Conservation (phyloP, 2,888 invertebrate genomes). For the Sipunculus nudus region DNA sequence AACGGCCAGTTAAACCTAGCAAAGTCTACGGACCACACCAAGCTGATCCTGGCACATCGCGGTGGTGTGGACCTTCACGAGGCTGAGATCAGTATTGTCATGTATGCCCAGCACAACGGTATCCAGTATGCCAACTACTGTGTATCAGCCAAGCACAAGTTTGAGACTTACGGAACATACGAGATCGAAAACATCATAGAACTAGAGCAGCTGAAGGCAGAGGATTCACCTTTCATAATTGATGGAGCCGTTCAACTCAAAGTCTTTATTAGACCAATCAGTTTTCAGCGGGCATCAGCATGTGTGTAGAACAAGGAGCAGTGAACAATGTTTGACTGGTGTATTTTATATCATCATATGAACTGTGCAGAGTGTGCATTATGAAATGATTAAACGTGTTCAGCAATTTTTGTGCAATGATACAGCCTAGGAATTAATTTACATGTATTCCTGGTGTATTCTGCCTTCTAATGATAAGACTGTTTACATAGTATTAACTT, state of each 20-base stretch:
- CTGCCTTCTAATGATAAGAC: too few relatives aligned
- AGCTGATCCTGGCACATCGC: slow-evolving; percentile 35
- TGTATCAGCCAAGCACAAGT: slow-evolving; percentile 26
- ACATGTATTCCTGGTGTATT: too few relatives aligned
- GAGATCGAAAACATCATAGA: slow-evolving; percentile 36
- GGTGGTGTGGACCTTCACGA: slow-evolving; percentile 34
- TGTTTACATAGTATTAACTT: too few relatives aligned
- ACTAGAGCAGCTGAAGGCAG: slow-evolving; percentile 27
- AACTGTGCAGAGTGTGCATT: too few relatives aligned
- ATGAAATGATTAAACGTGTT: too few relatives aligned
- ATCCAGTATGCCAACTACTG: slow-evolving; percentile 27
- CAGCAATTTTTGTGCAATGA: too few relatives aligned
- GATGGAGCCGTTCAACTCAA: slow-evolving; percentile 29
- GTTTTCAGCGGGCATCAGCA: slow-evolving; percentile 29
- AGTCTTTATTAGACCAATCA: slow-evolving; percentile 35
- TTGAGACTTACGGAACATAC: slow-evolving; percentile 33
- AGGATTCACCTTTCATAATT: slow-evolving; percentile 24
- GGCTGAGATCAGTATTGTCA: slow-evolving; percentile 33
- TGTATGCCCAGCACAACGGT: slow-evolving; percentile 34
- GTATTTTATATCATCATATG: too few relatives aligned
- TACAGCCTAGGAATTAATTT: too few relatives aligned
- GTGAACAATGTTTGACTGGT: too few relatives aligned
- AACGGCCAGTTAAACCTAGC: slow-evolving; percentile 39
- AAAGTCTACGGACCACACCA: slow-evolving; percentile 35
- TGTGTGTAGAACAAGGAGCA: too few relatives aligned